These are phyloP conservation scores for Lepidocyrtinus sp. DNA, from an alignment of 2,888 invertebrate species.

Conservation along the genomic window DNA sequence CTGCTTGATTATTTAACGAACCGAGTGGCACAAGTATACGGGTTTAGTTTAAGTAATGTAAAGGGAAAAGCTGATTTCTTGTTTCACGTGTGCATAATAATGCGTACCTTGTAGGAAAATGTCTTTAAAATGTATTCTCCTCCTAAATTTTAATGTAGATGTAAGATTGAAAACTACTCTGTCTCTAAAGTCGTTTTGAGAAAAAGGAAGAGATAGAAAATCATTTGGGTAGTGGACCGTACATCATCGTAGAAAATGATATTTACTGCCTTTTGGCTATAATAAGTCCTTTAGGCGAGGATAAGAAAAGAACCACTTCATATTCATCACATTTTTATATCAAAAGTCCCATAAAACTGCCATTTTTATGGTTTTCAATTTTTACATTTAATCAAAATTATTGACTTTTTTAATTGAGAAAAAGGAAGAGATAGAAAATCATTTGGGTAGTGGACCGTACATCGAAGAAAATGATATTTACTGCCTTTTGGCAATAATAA, in stretches of 20 bases:
- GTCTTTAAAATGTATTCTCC: not conserved
- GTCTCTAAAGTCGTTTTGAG: slow-evolving; percentile 33
- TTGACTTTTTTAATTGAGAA: no score
- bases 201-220: slow-evolving; percentile 24
- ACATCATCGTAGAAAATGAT: slow-evolving; percentile 47
- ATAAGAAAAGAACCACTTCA: not conserved
- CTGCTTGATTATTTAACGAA: slow-evolving; percentile 58
- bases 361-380: no score
- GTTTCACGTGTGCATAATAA: slow-evolving; percentile 3
- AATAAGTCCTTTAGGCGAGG: slow-evolving; percentile 11
- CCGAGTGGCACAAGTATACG: slow-evolving; percentile 1
- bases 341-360: slow-evolving; percentile 32
- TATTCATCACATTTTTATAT: slow-evolving; percentile 10
- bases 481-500: not conserved
- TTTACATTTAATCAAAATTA: no score
- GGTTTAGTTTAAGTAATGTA: not conserved
- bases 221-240: slow-evolving; percentile 42
- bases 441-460: slow-evolving; percentile 45
- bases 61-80: not conserved
- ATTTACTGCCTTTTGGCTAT: not conserved
- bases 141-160: slow-evolving; percentile 11
- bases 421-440: slow-evolving; percentile 25
- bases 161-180: not conserved
- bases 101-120: not conserved
- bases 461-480: slow-evolving; percentile 33